Evolutionary conservation across 2,113 vertebrate species (phyloP).

Genomic region (Orientallactaga bullata): DNA sequence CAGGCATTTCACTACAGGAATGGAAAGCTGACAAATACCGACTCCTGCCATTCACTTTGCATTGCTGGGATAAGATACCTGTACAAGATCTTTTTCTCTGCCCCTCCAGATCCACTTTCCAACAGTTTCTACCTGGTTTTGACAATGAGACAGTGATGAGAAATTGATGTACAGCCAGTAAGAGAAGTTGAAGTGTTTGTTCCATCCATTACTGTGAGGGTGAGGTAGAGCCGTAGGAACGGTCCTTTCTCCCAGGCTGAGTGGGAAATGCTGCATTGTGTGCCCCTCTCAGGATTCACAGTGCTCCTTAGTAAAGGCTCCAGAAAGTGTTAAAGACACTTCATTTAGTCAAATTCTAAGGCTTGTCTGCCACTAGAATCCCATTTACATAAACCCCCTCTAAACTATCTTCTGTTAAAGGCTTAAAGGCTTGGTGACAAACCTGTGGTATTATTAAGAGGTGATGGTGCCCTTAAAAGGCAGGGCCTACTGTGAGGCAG

Average conservation of each 20-base stretch:
- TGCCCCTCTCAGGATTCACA: neutral
- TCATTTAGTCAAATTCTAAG: slow-evolving; percentile 1
- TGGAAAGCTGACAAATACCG: neutral
- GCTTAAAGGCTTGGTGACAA: no score
- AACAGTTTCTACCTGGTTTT: neutral
- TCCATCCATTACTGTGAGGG: neutral
- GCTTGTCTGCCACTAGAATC: neutral
- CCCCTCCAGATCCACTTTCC: neutral
- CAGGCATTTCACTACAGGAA: no score
- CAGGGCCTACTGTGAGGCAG: no score
- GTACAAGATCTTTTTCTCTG: neutral
- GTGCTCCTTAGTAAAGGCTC: neutral
- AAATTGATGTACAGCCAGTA: neutral
- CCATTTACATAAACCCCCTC: slow-evolving; percentile 1
- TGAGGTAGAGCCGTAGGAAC: no score
- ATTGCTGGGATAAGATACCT: no score
- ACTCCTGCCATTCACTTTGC: no score
- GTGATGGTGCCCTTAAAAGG: no score
- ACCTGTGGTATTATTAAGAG: no score
- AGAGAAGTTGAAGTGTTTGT: neutral
- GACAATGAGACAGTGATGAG: neutral
- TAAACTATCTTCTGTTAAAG: neutral
- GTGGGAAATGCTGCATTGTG: neutral
- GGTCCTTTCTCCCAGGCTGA: neutral
- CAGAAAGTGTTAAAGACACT: neutral